phyloP scores from a whole-genome alignment of 2,113 vertebrate genomes.

The Tonatia bakeri region DNA sequence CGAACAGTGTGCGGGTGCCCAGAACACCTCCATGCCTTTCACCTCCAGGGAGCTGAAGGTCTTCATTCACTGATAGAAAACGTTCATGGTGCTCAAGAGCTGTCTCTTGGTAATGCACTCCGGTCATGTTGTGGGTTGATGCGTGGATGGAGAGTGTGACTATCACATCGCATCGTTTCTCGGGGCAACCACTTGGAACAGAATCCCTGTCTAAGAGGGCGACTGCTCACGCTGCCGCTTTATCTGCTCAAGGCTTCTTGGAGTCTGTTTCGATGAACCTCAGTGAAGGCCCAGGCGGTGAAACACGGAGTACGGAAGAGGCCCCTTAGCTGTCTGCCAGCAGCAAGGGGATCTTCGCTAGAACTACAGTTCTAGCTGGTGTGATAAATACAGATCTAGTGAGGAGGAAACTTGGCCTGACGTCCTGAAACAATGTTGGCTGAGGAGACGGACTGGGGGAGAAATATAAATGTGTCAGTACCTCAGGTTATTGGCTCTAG shows the following conservation, averaged over 20 bases:
- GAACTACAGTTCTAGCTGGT: background rate
- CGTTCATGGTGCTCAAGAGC: background rate
- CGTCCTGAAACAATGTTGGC: conserved; percentile 28
- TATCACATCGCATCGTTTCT: background rate
- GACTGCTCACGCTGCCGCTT: background rate
- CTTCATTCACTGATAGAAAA: background rate
- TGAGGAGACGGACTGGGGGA: background rate
- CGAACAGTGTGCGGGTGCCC: background rate
- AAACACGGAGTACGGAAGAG: background rate
- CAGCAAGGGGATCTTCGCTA: background rate
- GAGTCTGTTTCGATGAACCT: background rate
- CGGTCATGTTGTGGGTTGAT: background rate
- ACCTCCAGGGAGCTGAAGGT: background rate
- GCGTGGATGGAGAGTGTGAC: background rate
- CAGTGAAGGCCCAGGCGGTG: background rate
- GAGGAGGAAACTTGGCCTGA: background rate
- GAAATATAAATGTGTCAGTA: background rate
- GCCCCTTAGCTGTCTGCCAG: background rate
- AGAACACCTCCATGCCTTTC: background rate
- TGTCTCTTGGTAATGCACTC: background rate
- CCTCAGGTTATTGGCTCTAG: background rate
- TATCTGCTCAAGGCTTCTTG: background rate
- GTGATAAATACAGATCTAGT: background rate
- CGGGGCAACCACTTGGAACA: background rate
- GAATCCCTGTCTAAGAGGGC: background rate